These are phyloP conservation scores for Linurgus olivaceus DNA, from an alignment of 2,797 vertebrate species.

Conservation along the genomic window DNA sequence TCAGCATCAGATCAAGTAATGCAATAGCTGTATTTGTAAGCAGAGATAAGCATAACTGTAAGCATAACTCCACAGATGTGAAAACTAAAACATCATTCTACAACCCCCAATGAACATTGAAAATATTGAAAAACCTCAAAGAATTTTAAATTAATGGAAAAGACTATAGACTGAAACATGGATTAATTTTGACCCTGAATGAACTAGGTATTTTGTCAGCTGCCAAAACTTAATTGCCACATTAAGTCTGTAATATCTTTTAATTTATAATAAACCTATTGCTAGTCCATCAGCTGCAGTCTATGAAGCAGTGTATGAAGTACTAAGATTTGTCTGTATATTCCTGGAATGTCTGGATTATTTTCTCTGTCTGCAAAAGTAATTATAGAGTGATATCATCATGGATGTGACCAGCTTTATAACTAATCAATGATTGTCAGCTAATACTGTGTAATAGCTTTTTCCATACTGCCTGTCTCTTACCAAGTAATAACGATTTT, in stretches of 20 bases:
- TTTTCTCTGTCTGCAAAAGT: constrained; percentile 19
- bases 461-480: not conserved
- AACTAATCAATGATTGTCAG: not conserved
- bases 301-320: not conserved
- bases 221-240: constrained; percentile 53
- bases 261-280: constrained; percentile 24
- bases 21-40: constrained; percentile 1
- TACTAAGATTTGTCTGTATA: not conserved
- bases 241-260: constrained; percentile 25
- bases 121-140: not conserved
- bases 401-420: not conserved
- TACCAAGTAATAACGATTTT: constrained; percentile 9
- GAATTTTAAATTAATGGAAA: constrained; percentile 33
- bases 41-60: not conserved
- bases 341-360: constrained; percentile 7
- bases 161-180: constrained; percentile 51
- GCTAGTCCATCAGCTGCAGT: constrained; percentile 5
- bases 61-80: not conserved
- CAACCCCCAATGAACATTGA: not conserved
- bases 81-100: not conserved
- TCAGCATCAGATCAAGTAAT: not conserved
- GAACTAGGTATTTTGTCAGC: constrained; percentile 51
- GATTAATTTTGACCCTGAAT: constrained; percentile 13
- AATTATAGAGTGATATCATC: not conserved
- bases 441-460: not conserved